These are phyloP conservation scores for Leucophenga maculata DNA, from an alignment of 2,888 invertebrate species.

Conservation along the genomic window DNA sequence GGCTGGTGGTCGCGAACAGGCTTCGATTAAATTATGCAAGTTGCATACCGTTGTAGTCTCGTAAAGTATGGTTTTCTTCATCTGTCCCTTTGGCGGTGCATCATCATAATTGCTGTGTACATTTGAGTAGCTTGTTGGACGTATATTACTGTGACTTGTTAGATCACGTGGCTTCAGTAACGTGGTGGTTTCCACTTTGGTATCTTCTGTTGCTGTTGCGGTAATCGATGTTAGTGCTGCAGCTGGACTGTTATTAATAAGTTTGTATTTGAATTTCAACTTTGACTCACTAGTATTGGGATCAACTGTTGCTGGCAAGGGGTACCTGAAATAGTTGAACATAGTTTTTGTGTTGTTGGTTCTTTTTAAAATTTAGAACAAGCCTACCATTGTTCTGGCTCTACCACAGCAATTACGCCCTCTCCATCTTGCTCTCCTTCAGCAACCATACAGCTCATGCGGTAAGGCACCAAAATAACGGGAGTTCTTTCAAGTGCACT, in stretches of 20 bases:
- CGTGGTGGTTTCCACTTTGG: conserved; percentile 32
- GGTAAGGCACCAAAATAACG: not conserved
- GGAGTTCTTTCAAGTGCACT: too few relatives aligned
- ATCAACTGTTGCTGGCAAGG: too few relatives aligned
- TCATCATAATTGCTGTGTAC: not conserved
- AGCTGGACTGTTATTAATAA: too few relatives aligned
- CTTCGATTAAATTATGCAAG: conserved; percentile 5
- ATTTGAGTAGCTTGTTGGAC: not conserved
- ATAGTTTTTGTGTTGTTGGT: too few relatives aligned
- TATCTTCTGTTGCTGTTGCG: conserved; percentile 27
- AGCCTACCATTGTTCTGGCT: too few relatives aligned
- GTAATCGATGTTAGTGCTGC: not conserved
- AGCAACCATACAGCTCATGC: not conserved
- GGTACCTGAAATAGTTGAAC: too few relatives aligned
- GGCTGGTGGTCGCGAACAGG: conserved; percentile 7
- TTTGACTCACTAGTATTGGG: too few relatives aligned
- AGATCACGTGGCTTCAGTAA: conserved; percentile 31
- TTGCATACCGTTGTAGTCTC: not conserved
- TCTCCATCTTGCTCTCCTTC: too few relatives aligned
- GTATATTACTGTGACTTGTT: conserved; percentile 9
- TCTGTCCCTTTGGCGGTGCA: not conserved
- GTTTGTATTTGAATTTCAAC: too few relatives aligned
- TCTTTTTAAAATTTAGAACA: too few relatives aligned
- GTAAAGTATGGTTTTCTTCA: not conserved
- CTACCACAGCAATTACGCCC: too few relatives aligned